phyloP scores from a whole-genome alignment of 1,140 invertebrate species.

The Apis florea region DNA sequence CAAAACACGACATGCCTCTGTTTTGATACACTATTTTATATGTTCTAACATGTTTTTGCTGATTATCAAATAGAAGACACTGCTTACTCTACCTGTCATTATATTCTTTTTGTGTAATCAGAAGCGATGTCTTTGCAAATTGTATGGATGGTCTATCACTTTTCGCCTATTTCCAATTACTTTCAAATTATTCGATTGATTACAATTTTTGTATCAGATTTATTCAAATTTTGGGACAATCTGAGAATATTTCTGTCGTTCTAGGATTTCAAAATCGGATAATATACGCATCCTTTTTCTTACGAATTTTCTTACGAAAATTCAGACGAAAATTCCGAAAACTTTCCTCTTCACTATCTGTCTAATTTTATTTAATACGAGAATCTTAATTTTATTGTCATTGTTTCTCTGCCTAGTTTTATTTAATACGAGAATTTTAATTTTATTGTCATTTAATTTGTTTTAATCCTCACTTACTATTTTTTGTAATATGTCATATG shows the following conservation, averaged over 20 bases:
- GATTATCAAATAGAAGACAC: background rate
- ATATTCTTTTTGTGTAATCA: background rate
- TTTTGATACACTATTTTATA: background rate
- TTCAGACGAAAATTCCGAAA: too few species aligned
- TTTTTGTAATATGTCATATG: too few species aligned
- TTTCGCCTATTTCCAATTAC: background rate
- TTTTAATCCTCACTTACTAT: background rate
- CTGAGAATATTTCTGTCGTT: background rate
- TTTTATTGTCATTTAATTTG: too few species aligned
- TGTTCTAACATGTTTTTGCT: background rate
- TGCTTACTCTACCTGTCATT: background rate
- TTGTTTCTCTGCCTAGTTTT: too few species aligned
- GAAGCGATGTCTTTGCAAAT: background rate
- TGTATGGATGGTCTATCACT: too few species aligned
- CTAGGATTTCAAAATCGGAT: background rate
- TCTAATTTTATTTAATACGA: background rate
- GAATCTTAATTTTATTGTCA: background rate
- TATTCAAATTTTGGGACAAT: background rate
- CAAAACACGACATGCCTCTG: background rate
- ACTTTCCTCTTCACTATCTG: background rate
- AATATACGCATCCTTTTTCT: too few species aligned
- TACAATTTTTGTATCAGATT: background rate
- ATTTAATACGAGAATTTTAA: too few species aligned
- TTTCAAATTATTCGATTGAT: background rate
- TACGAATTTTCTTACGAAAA: too few species aligned